Percentiles rank a stretch among this genome's conserved stretches.
phyloP scores from a whole-genome alignment of 2,888 invertebrate species.

The Euzophera pinguis region DNA sequence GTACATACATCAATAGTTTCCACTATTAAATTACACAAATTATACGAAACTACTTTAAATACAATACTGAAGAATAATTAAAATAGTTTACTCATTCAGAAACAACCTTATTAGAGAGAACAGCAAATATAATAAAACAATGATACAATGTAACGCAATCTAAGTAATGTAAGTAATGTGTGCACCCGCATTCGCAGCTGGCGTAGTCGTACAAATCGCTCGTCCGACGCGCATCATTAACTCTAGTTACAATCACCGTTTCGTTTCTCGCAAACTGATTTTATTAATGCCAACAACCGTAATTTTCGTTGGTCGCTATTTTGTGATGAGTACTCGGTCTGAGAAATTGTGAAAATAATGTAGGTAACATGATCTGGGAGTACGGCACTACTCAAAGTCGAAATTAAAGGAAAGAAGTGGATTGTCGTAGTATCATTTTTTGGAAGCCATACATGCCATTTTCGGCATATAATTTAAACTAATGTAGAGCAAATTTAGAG shows the following conservation, averaged over 20 bases:
- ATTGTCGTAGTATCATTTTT: too few species aligned
- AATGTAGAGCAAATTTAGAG: too few species aligned
- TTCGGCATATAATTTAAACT: too few species aligned
- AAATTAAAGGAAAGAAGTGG: background rate
- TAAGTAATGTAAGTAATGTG: background rate
- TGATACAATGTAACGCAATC: background rate
- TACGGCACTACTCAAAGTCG: background rate
- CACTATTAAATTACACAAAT: too few species aligned
- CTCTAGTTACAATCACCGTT: slow-evolving; percentile 4
- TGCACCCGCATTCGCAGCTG: background rate
- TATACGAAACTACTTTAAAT: too few species aligned
- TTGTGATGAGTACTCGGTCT: background rate
- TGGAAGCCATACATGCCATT: too few species aligned
- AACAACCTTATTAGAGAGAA: too few species aligned
- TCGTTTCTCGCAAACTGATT: slow-evolving; percentile 14
- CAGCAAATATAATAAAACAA: background rate
- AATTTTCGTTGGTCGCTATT: slow-evolving; percentile 16
- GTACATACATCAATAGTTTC: too few species aligned
- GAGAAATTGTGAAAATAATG: background rate
- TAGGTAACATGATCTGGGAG: background rate
- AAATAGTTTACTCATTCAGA: too few species aligned
- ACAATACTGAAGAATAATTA: too few species aligned
- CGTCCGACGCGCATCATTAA: slow-evolving; percentile 1
- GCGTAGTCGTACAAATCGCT: background rate
- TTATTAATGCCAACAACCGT: slow-evolving; percentile 14